Conservation (phyloP, 2,888 invertebrate species). For the Diachrysia chrysitis region DNA sequence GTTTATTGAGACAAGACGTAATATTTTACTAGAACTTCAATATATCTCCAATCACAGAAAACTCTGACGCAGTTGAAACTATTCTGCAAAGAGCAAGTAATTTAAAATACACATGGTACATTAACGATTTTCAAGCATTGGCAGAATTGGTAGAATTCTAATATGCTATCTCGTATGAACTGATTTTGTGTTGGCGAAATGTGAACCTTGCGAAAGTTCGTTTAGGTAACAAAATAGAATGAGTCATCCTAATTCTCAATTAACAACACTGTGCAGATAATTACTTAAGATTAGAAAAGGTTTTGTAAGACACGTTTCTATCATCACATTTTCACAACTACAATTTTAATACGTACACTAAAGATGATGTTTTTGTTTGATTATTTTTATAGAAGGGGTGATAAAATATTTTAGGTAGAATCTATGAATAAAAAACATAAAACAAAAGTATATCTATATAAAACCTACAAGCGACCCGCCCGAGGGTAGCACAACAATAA, state of each 20-base stretch:
- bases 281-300: constrained; percentile 1
- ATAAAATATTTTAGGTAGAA: too few species aligned
- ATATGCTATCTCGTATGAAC: neutral
- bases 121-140: neutral
- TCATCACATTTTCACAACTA: neutral
- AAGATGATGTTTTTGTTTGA: neutral
- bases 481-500: too few species aligned
- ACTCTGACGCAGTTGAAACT: neutral
- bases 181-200: constrained; percentile 4
- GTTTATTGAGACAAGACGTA: neutral
- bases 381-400: too few species aligned
- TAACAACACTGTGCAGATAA: neutral
- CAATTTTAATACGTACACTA: neutral
- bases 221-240: neutral
- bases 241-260: neutral
- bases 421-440: too few species aligned
- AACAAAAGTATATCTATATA: too few species aligned
- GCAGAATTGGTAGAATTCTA: constrained; percentile 1
- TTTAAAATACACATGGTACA: neutral
- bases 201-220: neutral
- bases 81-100: neutral
- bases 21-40: neutral
- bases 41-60: constrained; percentile 1
- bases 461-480: too few species aligned
- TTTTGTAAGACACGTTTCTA: neutral